These are phyloP conservation scores for Lysiphlebus fabarum DNA, from an alignment of 1,140 invertebrate species.

Conservation along the genomic window DNA sequence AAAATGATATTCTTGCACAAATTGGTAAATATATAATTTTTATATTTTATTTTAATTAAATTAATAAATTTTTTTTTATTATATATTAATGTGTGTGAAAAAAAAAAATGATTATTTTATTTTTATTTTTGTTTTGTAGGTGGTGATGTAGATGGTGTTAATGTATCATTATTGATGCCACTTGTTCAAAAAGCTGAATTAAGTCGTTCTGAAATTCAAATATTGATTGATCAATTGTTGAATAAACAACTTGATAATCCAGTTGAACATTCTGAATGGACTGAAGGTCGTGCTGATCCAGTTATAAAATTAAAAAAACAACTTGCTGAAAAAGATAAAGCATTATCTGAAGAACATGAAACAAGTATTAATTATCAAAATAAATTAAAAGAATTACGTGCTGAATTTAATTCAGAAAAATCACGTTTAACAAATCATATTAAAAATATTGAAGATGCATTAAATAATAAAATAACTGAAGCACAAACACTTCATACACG, in stretches of 20 bases:
- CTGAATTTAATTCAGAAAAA: constrained; percentile 66
- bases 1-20: constrained; percentile 55
- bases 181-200: constrained; percentile 75
- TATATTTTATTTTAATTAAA: constrained; percentile 13
- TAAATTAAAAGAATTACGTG: constrained; percentile 74
- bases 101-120: constrained; percentile 27
- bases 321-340: constrained; percentile 76
- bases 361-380: constrained; percentile 66
- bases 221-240: constrained; percentile 80
- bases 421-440: constrained; percentile 57
- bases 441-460: constrained; percentile 59
- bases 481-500: constrained; percentile 59
- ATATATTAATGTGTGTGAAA: constrained; percentile 16
- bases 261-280: constrained; percentile 76
- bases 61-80: constrained; percentile 22
- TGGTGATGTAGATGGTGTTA: constrained; percentile 63
- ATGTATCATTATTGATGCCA: constrained; percentile 67
- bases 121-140: no score
- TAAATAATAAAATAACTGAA: constrained; percentile 55
- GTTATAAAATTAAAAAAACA: constrained; percentile 82
- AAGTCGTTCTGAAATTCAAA: constrained; percentile 81
- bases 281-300: constrained; percentile 81
- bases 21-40: constrained; percentile 44
- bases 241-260: constrained; percentile 81
- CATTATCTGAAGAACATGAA: constrained; percentile 69